Percentiles rank a stretch among this genome's conserved stretches.
These are phyloP conservation scores for Sphaerophoria taeniata DNA, from an alignment of 2,888 invertebrate species.

Conservation along the genomic window DNA sequence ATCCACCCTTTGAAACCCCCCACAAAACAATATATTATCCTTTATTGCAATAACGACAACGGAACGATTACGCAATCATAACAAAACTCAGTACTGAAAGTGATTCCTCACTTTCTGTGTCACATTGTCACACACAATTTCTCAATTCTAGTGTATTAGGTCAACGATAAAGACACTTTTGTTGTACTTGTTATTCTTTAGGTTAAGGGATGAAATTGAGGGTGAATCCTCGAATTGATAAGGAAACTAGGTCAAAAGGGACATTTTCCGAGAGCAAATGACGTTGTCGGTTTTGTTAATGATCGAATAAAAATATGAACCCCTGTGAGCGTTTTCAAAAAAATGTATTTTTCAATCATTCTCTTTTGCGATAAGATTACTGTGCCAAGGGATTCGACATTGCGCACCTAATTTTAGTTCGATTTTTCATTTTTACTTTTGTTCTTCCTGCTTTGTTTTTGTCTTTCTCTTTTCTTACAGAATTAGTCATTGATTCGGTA, in stretches of 20 bases:
- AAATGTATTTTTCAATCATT: constrained; percentile 25
- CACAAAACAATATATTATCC: constrained; percentile 27
- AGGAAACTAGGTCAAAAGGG: constrained; percentile 29
- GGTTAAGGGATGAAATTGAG: neutral
- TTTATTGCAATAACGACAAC: constrained; percentile 12
- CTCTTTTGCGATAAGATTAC: constrained; percentile 22
- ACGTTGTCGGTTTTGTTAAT: neutral
- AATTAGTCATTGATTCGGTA: constrained; percentile 65
- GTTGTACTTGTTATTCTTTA: constrained; percentile 3
- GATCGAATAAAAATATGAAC: neutral
- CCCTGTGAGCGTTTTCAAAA: neutral
- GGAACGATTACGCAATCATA: constrained; percentile 64
- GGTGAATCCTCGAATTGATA: constrained; percentile 28
- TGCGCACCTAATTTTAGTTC: constrained; percentile 32
- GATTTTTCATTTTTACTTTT: constrained; percentile 22
- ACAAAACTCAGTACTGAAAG: constrained; percentile 15
- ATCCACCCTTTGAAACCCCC: too few relatives aligned
- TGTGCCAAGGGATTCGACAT: constrained; percentile 38
- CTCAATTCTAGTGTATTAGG: constrained; percentile 38
- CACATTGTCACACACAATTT: constrained; percentile 8
- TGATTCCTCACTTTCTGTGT: constrained; percentile 40
- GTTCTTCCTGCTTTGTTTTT: constrained; percentile 14
- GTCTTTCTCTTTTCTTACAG: constrained; percentile 11
- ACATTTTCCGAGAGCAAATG: constrained; percentile 25
- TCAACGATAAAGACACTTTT: constrained; percentile 34